Conservation (phyloP, 1,140 invertebrate genomes). For the Zaprionus africanus region DNA sequence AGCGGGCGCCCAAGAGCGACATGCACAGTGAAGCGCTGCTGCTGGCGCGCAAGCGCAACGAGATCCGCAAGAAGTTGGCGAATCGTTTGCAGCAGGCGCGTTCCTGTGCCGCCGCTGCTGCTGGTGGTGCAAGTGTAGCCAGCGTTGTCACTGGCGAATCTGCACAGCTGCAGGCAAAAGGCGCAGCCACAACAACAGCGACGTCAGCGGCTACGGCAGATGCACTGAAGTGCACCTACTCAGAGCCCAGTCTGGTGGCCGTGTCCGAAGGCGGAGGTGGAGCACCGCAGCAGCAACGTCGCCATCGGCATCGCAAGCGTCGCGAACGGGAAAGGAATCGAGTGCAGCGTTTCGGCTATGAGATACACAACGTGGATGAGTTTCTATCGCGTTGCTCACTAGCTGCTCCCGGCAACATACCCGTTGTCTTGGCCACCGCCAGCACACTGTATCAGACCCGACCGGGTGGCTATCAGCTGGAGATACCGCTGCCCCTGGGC, state of each 20-base stretch:
- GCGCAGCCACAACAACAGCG: conserved; percentile 7
- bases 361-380: conserved; percentile 90
- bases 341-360: conserved; percentile 88
- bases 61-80: conserved; percentile 74
- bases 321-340: conserved; percentile 85
- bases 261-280: conserved; percentile 65
- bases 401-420: conserved; percentile 90
- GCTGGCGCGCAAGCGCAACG: conserved; percentile 75
- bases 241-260: conserved; percentile 78
- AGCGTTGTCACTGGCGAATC: conserved; percentile 1
- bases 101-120: conserved; percentile 19
- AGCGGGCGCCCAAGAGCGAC: conserved; percentile 62
- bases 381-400: conserved; percentile 87
- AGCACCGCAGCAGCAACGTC: conserved; percentile 57
- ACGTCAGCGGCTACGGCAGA: conserved; percentile 34
- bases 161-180: conserved; percentile 16
- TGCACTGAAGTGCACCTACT: conserved; percentile 76
- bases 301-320: conserved; percentile 85
- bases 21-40: conserved; percentile 67
- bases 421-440: conserved; percentile 90
- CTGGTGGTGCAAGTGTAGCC: not conserved
- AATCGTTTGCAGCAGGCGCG: conserved; percentile 63
- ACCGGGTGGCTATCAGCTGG: conserved; percentile 88
- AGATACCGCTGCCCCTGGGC: conserved; percentile 90
- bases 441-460: conserved; percentile 91